Conservation (phyloP, 2,797 vertebrate species). For the Miichthys miiuy region DNA sequence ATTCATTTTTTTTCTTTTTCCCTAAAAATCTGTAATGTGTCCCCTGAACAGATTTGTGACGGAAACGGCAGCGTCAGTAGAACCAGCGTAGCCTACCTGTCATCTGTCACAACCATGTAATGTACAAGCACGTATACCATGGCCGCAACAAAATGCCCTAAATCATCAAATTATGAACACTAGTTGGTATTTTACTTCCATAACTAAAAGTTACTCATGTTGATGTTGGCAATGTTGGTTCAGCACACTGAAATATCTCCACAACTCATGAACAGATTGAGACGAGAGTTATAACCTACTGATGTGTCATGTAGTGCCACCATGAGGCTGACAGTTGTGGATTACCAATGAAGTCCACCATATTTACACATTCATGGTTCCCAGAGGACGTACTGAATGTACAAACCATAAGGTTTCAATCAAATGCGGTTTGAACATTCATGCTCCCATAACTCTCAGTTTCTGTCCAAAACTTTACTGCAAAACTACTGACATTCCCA, state of each 20-base stretch:
- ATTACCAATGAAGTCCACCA: too few relatives aligned
- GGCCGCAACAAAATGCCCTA: background rate
- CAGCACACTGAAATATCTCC: background rate
- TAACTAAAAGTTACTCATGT: too few relatives aligned
- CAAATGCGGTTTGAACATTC: background rate
- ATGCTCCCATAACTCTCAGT: background rate
- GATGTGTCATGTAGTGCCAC: too few relatives aligned
- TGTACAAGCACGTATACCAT: background rate
- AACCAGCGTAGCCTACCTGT: background rate
- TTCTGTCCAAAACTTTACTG: background rate
- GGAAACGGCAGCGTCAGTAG: background rate
- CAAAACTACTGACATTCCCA: background rate
- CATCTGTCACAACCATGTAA: background rate
- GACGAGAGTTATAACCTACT: too few relatives aligned
- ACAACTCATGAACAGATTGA: background rate
- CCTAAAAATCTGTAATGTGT: background rate
- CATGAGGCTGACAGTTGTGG: too few relatives aligned
- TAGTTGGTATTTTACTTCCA: too few relatives aligned
- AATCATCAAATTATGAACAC: background rate
- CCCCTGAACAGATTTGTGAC: background rate
- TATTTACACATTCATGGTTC: background rate
- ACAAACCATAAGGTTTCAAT: background rate
- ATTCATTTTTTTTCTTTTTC: background rate
- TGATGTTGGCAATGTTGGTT: background rate
- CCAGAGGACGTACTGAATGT: background rate